phyloP scores from a whole-genome alignment of 1,140 invertebrate genomes.

The Leptopilina clavipes region DNA sequence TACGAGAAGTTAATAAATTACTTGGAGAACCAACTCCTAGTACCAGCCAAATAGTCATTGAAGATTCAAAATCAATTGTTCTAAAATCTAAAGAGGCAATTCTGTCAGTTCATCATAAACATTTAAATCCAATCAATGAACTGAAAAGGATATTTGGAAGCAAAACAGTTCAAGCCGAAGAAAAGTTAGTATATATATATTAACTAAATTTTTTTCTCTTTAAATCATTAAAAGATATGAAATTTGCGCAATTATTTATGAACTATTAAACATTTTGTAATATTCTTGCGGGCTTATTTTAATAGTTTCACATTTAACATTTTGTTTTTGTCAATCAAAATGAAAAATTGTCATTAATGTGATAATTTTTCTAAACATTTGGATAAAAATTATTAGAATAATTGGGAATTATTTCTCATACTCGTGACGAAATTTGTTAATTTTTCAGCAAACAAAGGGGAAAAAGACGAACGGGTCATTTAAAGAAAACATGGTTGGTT shows the following conservation, averaged over 20 bases:
- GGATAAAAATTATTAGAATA: background rate
- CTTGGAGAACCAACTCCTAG: constrained; percentile 77
- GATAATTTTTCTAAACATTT: too few relatives aligned
- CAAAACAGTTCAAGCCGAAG: constrained; percentile 83
- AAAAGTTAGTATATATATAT: too few relatives aligned
- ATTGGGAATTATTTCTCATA: background rate
- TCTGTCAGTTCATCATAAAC: constrained; percentile 81
- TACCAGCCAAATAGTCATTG: constrained; percentile 52
- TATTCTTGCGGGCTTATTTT: too few relatives aligned
- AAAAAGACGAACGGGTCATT: constrained; percentile 74
- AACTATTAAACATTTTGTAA: too few relatives aligned
- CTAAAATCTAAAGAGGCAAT: constrained; percentile 72
- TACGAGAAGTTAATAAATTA: constrained; percentile 84
- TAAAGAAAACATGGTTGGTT: constrained; percentile 81
- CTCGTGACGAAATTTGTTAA: background rate
- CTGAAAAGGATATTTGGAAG: constrained; percentile 90
- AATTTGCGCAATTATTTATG: too few relatives aligned
- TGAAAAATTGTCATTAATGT: too few relatives aligned
- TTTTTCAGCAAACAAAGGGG: constrained; percentile 76
- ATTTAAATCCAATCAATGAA: constrained; percentile 90
- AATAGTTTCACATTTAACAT: too few relatives aligned
- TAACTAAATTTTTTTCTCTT: too few relatives aligned
- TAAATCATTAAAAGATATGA: too few relatives aligned
- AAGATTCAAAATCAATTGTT: constrained; percentile 60
- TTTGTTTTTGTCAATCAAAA: too few relatives aligned